Conservation (phyloP, 2,797 vertebrate genomes). For the Iguana delicatissima region DNA sequence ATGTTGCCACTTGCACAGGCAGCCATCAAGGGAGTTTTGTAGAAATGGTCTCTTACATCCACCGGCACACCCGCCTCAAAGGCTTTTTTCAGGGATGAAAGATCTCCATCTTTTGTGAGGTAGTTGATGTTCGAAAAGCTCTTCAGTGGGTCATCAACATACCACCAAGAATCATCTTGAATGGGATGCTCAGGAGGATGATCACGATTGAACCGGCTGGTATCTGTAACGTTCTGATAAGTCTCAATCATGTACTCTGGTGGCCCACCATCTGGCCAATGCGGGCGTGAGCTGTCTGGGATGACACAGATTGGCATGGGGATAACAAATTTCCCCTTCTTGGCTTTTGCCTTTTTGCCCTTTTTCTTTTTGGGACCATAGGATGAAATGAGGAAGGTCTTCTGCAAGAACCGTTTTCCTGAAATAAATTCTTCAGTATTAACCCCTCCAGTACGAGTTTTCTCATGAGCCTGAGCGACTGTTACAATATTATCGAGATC, state of each 20-base stretch:
- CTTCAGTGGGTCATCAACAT: conserved; percentile 83
- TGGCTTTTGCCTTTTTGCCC: conserved; percentile 76
- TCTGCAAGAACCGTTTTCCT: conserved; percentile 88
- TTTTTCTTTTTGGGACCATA: conserved; percentile 84
- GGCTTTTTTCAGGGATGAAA: conserved; percentile 89
- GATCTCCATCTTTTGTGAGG: conserved; percentile 86
- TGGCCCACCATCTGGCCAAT: conserved; percentile 83
- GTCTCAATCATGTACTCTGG: conserved; percentile 88
- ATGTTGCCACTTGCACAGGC: conserved; percentile 88
- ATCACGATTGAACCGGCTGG: conserved; percentile 77
- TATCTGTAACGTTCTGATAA: conserved; percentile 77
- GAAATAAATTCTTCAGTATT: conserved; percentile 87
- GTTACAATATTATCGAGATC: conserved; percentile 68
- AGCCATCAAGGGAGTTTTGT: conserved; percentile 93
- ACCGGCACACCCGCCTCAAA: conserved; percentile 87
- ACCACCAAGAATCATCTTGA: conserved; percentile 91
- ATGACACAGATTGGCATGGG: conserved; percentile 88
- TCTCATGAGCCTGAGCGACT: conserved; percentile 82
- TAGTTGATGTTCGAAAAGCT: conserved; percentile 85
- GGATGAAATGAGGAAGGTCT: conserved; percentile 83
- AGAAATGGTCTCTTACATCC: conserved; percentile 88
- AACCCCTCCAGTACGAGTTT: conserved; percentile 72
- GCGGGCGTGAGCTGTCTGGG: conserved; percentile 66
- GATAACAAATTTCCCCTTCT: conserved; percentile 76
- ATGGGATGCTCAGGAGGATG: conserved; percentile 86